Conservation (phyloP, 2,888 invertebrate genomes). For the Pheosia tremula region DNA sequence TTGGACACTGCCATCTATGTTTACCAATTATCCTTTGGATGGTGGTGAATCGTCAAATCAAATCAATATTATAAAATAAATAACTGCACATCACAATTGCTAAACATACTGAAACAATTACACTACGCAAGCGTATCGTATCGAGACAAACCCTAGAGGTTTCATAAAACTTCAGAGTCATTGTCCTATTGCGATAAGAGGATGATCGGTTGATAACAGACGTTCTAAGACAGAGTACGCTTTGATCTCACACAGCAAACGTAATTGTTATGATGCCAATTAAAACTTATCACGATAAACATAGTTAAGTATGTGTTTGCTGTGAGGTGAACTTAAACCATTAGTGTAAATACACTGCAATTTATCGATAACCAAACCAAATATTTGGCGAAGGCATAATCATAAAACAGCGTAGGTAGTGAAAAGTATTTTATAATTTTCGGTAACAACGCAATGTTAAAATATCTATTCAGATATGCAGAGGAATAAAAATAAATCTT, state of each 20-base stretch:
- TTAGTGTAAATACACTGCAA: conserved; percentile 16
- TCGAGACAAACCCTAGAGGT: conserved; percentile 21
- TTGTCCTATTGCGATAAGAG: conserved; percentile 56
- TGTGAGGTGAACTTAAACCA: conserved; percentile 21
- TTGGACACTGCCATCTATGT: too few relatives aligned
- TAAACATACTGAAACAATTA: too few relatives aligned
- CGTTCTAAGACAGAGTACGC: conserved; percentile 43
- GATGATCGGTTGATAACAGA: conserved; percentile 52
- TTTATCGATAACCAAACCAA: conserved; percentile 13
- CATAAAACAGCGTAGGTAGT: too few relatives aligned
- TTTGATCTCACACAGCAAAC: conserved; percentile 43
- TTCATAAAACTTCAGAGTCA: conserved; percentile 52
- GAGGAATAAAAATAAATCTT: too few relatives aligned
- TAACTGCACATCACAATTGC: too few relatives aligned
- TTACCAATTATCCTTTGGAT: too few relatives aligned
- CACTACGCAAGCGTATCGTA: too few relatives aligned
- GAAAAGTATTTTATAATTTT: background rate
- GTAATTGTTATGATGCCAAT: conserved; percentile 43
- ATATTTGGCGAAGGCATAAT: background rate
- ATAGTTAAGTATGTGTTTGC: conserved; percentile 25
- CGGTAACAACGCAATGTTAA: too few relatives aligned
- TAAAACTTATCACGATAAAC: conserved; percentile 40
- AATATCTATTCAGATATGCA: too few relatives aligned
- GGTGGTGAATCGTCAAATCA: too few relatives aligned
- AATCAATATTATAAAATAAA: too few relatives aligned